Evolutionary conservation across 2,113 vertebrate genomes (phyloP).

Genomic region (Romanogobio albipinnatus): DNA sequence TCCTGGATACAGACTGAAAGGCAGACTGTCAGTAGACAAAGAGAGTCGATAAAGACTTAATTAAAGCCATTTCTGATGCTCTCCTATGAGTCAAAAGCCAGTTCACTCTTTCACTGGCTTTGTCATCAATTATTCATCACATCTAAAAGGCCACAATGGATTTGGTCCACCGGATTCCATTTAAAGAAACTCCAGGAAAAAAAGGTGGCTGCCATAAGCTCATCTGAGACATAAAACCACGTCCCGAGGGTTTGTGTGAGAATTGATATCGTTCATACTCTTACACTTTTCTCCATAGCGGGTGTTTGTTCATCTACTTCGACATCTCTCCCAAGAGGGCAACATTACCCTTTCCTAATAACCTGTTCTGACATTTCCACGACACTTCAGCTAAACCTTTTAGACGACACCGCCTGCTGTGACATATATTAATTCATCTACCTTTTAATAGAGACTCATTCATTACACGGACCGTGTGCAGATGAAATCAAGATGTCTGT

Average conservation of each 20-base stretch:
- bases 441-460: conserved; percentile 23
- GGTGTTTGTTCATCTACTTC: not conserved
- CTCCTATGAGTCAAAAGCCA: conserved; percentile 12
- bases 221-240: not conserved
- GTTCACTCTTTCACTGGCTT: conserved; percentile 26
- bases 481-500: conserved; percentile 29
- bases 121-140: conserved; percentile 37
- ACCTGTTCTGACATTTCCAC: conserved; percentile 25
- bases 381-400: conserved; percentile 18
- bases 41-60: conserved; percentile 11
- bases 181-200: not conserved
- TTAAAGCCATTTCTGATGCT: conserved; percentile 28
- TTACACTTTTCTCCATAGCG: not conserved
- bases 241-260: conserved; percentile 5
- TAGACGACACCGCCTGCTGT: conserved; percentile 22
- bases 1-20: conserved; percentile 4
- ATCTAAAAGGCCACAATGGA: conserved; percentile 34
- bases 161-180: conserved; percentile 24
- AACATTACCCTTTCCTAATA: conserved; percentile 31
- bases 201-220: conserved; percentile 20
- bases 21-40: conserved; percentile 13
- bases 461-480: not conserved
- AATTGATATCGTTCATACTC: conserved; percentile 26
- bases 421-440: conserved; percentile 19
- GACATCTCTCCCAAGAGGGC: conserved; percentile 20